phyloP scores from a whole-genome alignment of 2,113 vertebrate genomes.

The Megalops atlanticus region DNA sequence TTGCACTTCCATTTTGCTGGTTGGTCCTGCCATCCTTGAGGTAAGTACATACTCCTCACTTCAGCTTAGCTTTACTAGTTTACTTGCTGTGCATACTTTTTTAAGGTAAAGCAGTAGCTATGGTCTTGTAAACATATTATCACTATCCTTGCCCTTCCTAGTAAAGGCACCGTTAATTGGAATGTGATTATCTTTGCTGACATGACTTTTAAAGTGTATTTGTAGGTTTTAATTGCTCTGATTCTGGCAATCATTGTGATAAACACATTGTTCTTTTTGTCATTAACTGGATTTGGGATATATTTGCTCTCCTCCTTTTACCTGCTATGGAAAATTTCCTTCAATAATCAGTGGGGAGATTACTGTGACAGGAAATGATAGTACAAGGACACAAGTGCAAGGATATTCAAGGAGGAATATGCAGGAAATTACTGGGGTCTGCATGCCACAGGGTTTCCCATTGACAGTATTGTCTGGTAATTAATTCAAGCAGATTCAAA shows the following conservation, averaged over 20 bases:
- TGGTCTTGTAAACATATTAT: not conserved
- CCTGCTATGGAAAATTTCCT: no score
- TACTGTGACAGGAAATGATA: not conserved
- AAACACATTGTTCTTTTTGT: not conserved
- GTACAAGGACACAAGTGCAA: not conserved
- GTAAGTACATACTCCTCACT: conserved; percentile 4
- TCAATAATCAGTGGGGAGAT: not conserved
- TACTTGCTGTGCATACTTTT: not conserved
- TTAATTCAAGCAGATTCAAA: no score
- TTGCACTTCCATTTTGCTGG: not conserved
- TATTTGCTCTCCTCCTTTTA: no score
- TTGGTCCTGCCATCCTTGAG: not conserved
- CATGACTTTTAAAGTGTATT: not conserved
- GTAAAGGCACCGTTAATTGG: not conserved
- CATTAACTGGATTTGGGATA: no score
- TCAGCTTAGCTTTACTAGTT: not conserved
- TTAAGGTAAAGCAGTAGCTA: not conserved
- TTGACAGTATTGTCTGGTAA: not conserved
- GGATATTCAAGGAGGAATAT: not conserved
- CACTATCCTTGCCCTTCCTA: not conserved
- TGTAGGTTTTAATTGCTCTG: not conserved
- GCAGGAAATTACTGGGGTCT: not conserved
- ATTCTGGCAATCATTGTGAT: not conserved
- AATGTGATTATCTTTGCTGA: not conserved
- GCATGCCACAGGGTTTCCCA: not conserved